phyloP scores from a whole-genome alignment of 2,888 invertebrate species.

The Noctua fimbriata region DNA sequence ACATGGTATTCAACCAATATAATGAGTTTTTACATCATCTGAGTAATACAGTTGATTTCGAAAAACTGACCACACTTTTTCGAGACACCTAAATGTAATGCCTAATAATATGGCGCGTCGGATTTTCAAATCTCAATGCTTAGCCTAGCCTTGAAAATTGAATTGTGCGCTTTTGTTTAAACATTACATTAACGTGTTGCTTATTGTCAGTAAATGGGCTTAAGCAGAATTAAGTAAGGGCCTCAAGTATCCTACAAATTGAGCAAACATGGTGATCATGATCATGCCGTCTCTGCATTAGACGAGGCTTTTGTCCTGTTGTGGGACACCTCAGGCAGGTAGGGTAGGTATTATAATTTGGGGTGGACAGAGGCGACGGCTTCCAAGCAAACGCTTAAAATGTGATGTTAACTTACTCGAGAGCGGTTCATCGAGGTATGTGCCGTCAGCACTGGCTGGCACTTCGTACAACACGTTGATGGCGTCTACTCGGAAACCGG shows the following conservation, averaged over 20 bases:
- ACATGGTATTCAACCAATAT: background rate
- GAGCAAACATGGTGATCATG: background rate
- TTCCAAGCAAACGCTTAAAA: background rate
- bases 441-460: conserved; percentile 71
- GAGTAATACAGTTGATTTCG: background rate
- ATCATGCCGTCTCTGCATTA: background rate
- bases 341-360: background rate
- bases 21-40: background rate
- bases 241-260: background rate
- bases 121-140: background rate
- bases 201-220: background rate
- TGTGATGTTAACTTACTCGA: conserved; percentile 73
- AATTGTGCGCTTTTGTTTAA: background rate
- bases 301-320: background rate
- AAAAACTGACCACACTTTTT: background rate
- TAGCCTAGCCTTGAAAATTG: background rate
- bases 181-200: background rate
- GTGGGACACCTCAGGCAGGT: background rate
- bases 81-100: background rate
- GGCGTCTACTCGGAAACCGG: conserved; percentile 96
- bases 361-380: background rate
- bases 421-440: conserved; percentile 90
- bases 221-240: background rate
- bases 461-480: conserved; percentile 87
- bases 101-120: background rate